Conservation (phyloP, 2,888 invertebrate genomes). For the Xylota sylvarum region DNA sequence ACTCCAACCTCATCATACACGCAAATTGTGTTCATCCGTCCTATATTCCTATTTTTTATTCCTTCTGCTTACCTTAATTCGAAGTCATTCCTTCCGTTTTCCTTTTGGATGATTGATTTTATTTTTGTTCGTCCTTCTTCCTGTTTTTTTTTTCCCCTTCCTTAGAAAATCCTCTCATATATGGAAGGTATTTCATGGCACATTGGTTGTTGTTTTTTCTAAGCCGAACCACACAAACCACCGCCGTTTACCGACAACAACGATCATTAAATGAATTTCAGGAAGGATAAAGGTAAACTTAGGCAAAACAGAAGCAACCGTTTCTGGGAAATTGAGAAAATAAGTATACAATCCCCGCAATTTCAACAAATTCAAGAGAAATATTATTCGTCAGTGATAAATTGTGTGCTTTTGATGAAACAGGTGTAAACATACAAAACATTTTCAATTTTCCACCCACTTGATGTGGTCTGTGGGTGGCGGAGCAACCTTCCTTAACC, state of each 20-base stretch:
- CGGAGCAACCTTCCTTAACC: constrained; percentile 11
- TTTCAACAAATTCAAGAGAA: constrained; percentile 20
- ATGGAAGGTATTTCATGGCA: constrained; percentile 3
- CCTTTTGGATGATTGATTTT: constrained; percentile 65
- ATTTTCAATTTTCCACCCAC: constrained; percentile 35
- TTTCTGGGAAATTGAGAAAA: background rate
- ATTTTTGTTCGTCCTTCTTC: constrained; percentile 31
- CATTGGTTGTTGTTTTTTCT: background rate
- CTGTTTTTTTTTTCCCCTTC: background rate
- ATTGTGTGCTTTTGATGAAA: constrained; percentile 26
- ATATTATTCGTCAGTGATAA: constrained; percentile 13
- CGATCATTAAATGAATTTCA: constrained; percentile 45
- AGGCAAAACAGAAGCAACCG: constrained; percentile 12
- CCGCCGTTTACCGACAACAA: background rate
- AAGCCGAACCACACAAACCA: constrained; percentile 21
- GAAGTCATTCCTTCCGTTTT: constrained; percentile 38
- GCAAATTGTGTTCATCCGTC: background rate
- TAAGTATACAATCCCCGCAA: background rate
- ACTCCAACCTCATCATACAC: background rate
- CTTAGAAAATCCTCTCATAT: constrained; percentile 1
- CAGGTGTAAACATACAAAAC: constrained; percentile 32
- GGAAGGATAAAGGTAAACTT: constrained; percentile 1
- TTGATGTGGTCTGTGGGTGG: background rate
- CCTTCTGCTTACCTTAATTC: constrained; percentile 35
- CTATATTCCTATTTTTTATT: constrained; percentile 3